Evolutionary conservation across 2,113 vertebrate genomes (phyloP), one percentile per base, ranked within the genome.

Genomic region (Benitochromis conjunctus): DNA sequence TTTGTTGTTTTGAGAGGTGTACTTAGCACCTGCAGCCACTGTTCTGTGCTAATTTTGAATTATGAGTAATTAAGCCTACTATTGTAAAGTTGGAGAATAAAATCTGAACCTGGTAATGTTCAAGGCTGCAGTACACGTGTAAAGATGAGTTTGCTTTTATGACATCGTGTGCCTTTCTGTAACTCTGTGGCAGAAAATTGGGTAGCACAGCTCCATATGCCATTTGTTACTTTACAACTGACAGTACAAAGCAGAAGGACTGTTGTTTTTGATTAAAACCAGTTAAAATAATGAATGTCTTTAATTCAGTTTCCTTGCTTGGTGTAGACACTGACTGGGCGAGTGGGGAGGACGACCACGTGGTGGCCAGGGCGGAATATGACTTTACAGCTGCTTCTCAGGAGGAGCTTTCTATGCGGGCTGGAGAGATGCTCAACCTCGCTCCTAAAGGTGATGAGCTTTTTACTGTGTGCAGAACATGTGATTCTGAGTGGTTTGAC

Each of bases 281-380:
- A 11, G 11, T 64, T n/a, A 19, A n/a, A 64, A 64, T n/a, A n/a
- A 38, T n/a, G 10, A 64, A 38, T 34, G 14, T 24, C 5, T 57
- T 81, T 78, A 26, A 54, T 2, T 84, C 38, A 86, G 66, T 82
- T 53, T 69, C 92, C 83, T 48, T 83, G 18, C 60, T 88, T 77
- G 51, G 3, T 96, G 92, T 74, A 95, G 97, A 58, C 18, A 94
- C 93, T 76, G 97, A 96, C 91, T 99, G 99, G 99, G 98, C 98
- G 1, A 98, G 89, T 66, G 98, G 97, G 81, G 98, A 99, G 69
- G 98, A 98, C 36, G 98, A 99, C 93, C 98, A 99, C 21, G 97
- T 99, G 14, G 98, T 99, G 82, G 99, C 98, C 88, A 97, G 97
- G 96, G 98, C 97, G 34, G 98, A 99, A 89, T 99, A 97, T 62